These are phyloP conservation scores for Rhinichthys klamathensis DNA, from an alignment of 2,113 vertebrate genomes.

Conservation along the genomic window DNA sequence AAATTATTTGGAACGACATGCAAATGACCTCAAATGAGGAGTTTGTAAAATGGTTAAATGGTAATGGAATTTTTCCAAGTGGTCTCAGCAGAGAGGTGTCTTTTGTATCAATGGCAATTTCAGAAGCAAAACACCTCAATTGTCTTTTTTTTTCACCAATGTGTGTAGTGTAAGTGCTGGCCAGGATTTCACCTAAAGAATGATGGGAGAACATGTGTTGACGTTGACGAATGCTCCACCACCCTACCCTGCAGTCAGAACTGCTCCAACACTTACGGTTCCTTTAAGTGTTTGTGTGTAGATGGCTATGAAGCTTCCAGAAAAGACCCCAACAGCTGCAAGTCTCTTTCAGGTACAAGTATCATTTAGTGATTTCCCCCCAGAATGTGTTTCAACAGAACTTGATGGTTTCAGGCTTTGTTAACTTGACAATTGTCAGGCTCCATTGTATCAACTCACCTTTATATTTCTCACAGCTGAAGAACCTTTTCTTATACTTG, in stretches of 20 bases:
- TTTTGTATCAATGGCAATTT: slow-evolving; percentile 3
- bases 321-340: slow-evolving; percentile 88
- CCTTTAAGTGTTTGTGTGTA: slow-evolving; percentile 91
- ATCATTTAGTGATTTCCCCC: not conserved
- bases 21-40: not conserved
- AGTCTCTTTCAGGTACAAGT: slow-evolving; percentile 89
- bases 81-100: not conserved
- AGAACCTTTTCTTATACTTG: slow-evolving; percentile 96
- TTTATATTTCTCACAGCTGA: slow-evolving; percentile 82
- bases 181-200: slow-evolving; percentile 95
- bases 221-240: slow-evolving; percentile 92
- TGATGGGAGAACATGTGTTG: slow-evolving; percentile 93
- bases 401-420: slow-evolving; percentile 37
- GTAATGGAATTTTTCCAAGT: not conserved
- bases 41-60: not conserved
- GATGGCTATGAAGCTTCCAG: slow-evolving; percentile 90
- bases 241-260: slow-evolving; percentile 95
- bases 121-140: not conserved
- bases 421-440: not conserved
- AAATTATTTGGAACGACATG: not conserved
- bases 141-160: slow-evolving; percentile 40
- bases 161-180: slow-evolving; percentile 95
- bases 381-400: not conserved
- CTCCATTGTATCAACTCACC: not conserved
- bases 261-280: slow-evolving; percentile 96